Percentiles rank a stretch among this genome's conserved stretches.
phyloP scores from a whole-genome alignment of 2,888 invertebrate species.

The Chironomus riparius region DNA sequence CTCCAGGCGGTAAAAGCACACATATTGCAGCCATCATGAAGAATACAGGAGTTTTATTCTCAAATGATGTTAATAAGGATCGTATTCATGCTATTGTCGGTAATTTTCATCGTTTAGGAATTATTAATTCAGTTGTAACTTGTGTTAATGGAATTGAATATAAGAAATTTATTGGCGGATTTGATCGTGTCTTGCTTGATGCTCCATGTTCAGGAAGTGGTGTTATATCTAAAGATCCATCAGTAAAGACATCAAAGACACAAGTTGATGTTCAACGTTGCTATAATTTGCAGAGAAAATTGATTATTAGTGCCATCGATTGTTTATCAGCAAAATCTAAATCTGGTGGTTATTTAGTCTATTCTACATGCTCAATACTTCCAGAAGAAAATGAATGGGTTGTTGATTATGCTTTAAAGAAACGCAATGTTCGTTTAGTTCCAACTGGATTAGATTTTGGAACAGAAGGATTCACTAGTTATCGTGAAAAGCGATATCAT shows the following conservation, averaged over 20 bases:
- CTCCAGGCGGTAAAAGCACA: constrained; percentile 97
- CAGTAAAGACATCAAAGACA: constrained; percentile 89
- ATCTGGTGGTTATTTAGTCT: constrained; percentile 91
- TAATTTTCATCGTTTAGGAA: constrained; percentile 92
- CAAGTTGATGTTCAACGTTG: constrained; percentile 83
- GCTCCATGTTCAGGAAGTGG: constrained; percentile 99
- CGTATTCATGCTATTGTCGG: constrained; percentile 87
- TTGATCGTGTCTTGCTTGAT: constrained; percentile 91
- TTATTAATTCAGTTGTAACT: constrained; percentile 86
- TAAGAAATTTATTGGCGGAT: constrained; percentile 75
- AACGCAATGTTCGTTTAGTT: constrained; percentile 87
- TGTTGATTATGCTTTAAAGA: constrained; percentile 87
- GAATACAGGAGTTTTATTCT: constrained; percentile 91
- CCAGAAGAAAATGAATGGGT: constrained; percentile 99
- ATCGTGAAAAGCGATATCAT: constrained; percentile 76
- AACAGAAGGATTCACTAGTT: constrained; percentile 86
- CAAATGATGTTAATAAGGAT: constrained; percentile 89
- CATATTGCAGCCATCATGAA: constrained; percentile 98
- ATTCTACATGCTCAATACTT: constrained; percentile 96
- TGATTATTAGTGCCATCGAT: constrained; percentile 94
- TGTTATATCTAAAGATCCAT: constrained; percentile 93
- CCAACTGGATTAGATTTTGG: constrained; percentile 93
- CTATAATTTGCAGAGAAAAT: constrained; percentile 82
- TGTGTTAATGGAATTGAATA: constrained; percentile 84
- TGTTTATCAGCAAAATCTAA: constrained; percentile 85